These are phyloP conservation scores for Acipenser transmontanus DNA, from an alignment of 2,797 vertebrate species.

Conservation along the genomic window DNA sequence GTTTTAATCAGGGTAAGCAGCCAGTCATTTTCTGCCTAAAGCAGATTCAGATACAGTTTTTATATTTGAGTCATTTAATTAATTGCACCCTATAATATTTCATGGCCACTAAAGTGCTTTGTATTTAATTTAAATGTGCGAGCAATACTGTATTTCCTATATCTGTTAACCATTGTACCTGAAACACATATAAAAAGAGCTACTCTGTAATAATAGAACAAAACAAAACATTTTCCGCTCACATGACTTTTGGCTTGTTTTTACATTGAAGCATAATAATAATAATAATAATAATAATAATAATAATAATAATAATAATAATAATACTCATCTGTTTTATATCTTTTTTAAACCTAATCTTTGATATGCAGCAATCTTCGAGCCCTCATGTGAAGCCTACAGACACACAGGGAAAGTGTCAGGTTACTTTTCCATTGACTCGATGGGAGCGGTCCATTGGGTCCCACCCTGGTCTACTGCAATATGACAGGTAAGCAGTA, in stretches of 20 bases:
- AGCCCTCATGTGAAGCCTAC: constrained; percentile 66
- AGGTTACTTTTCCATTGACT: constrained; percentile 67
- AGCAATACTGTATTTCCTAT: neutral
- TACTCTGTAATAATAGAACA: no score
- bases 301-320: no score
- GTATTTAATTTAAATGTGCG: neutral
- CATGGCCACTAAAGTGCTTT: neutral
- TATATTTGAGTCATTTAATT: neutral
- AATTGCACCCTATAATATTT: neutral
- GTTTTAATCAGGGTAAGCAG: neutral
- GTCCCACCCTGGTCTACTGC: constrained; percentile 65
- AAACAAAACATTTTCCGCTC: no score
- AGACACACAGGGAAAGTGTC: constrained; percentile 65
- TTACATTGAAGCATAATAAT: no score
- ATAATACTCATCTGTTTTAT: constrained; percentile 19
- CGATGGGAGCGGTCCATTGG: constrained; percentile 71
- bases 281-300: no score
- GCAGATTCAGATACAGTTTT: neutral
- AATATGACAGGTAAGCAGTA: constrained; percentile 71
- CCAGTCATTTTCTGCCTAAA: neutral
- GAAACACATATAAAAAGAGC: no score
- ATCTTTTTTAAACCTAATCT: constrained; percentile 7
- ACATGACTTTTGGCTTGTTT: no score
- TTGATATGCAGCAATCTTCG: constrained; percentile 54
- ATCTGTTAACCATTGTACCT: no score